These are phyloP conservation scores for Strigamia transsilvanica DNA, from an alignment of 2,888 invertebrate genomes.

Conservation along the genomic window DNA sequence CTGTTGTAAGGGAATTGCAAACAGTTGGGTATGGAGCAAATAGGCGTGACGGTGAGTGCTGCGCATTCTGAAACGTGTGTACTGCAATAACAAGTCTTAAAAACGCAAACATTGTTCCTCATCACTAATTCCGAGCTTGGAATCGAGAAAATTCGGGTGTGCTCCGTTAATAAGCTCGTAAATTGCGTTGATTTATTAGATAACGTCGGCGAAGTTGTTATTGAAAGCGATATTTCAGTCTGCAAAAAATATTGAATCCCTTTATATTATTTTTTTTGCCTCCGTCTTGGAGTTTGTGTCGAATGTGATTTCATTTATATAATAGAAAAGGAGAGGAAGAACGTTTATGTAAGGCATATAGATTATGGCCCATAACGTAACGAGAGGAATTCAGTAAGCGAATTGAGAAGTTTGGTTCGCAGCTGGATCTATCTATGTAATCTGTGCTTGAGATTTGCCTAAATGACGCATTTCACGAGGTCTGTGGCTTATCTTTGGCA, in stretches of 20 bases:
- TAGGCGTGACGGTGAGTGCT: constrained; percentile 16
- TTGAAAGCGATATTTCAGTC: neutral
- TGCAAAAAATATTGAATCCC: neutral
- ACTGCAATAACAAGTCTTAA: too few species aligned
- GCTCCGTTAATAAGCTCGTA: too few species aligned
- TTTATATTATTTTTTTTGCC: neutral
- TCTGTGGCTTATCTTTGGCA: constrained; percentile 26
- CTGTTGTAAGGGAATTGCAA: constrained; percentile 30
- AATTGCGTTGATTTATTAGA: too few species aligned
- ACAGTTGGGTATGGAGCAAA: constrained; percentile 17
- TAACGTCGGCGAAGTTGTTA: neutral
- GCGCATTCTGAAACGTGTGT: neutral
- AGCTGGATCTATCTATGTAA: constrained; percentile 30
- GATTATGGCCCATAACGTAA: constrained; percentile 21
- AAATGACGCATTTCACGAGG: constrained; percentile 26
- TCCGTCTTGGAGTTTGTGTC: neutral
- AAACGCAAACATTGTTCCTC: too few species aligned
- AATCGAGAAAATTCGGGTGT: too few species aligned
- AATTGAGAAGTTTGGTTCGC: constrained; percentile 25
- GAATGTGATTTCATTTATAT: neutral
- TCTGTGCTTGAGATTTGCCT: constrained; percentile 26
- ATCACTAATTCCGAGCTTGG: too few species aligned
- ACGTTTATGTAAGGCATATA: constrained; percentile 10
- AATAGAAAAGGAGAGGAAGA: constrained; percentile 9
- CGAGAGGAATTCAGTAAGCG: constrained; percentile 30